phyloP scores from a whole-genome alignment of 2,888 invertebrate species.

The Helleia helle region DNA sequence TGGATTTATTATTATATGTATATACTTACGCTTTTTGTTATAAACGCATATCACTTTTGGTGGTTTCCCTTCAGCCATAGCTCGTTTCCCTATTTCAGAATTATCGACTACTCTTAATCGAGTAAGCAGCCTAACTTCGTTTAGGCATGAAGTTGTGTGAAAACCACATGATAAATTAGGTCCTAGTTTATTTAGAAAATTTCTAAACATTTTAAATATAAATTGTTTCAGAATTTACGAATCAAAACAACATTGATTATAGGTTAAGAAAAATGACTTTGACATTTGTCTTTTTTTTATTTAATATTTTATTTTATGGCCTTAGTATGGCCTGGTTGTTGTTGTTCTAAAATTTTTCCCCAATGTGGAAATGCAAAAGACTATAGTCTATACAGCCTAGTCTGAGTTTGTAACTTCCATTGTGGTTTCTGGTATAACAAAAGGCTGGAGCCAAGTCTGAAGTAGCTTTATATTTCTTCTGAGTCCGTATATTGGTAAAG shows the following conservation, averaged over 20 bases:
- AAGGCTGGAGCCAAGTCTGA: too few relatives aligned
- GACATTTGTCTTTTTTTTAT: not conserved
- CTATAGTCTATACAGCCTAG: too few relatives aligned
- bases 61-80: conserved; percentile 95
- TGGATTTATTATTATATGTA: too few relatives aligned
- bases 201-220: conserved; percentile 43
- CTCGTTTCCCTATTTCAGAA: conserved; percentile 93
- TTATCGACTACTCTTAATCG: conserved; percentile 96
- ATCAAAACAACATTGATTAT: conserved; percentile 18
- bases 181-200: conserved; percentile 35
- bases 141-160: conserved; percentile 73
- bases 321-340: too few relatives aligned
- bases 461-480: too few relatives aligned
- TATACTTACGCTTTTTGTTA: conserved; percentile 77
- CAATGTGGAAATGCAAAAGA: too few relatives aligned
- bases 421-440: too few relatives aligned
- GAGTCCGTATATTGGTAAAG: too few relatives aligned
- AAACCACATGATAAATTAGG: conserved; percentile 41
- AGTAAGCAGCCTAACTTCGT: conserved; percentile 82
- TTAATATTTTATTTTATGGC: too few relatives aligned
- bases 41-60: conserved; percentile 96
- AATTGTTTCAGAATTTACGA: not conserved
- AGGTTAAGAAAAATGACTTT: not conserved
- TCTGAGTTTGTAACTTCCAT: too few relatives aligned
- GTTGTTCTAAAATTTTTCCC: too few relatives aligned